A percentile compares a stretch with the other conserved stretches of the same genome.
Conservation (phyloP, 2,797 vertebrate genomes). For the Heteromormyrus szaboi region DNA sequence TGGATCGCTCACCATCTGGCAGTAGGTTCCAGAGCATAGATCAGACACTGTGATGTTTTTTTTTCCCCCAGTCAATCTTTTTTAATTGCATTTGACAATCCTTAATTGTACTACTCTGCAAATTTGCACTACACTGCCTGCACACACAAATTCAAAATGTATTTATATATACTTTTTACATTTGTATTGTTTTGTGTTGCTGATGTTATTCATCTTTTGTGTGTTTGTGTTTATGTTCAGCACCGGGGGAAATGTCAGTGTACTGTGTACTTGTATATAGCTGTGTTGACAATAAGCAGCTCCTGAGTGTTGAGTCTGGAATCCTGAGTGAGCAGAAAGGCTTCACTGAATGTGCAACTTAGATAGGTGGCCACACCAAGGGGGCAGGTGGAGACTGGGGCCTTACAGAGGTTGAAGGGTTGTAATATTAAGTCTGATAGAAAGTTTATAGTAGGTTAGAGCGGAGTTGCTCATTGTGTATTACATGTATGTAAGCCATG, state of each 20-base stretch:
- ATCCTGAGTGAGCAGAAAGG: not conserved
- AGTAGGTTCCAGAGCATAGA: not conserved
- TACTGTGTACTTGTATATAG: not conserved
- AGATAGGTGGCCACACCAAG: not conserved
- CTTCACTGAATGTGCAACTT: not conserved
- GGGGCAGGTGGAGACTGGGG: not conserved
- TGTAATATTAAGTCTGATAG: not conserved
- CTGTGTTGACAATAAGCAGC: not conserved
- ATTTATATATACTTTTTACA: not conserved
- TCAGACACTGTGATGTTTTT: not conserved
- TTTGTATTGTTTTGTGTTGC: not conserved
- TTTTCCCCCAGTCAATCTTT: not conserved
- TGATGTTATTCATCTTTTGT: not conserved
- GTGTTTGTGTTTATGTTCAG: not conserved
- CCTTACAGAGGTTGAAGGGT: not conserved
- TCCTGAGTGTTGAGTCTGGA: not conserved
- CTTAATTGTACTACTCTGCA: not conserved
- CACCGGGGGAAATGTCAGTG: not conserved
- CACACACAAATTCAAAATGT: not conserved
- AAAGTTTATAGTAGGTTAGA: not conserved
- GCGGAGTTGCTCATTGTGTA: not conserved
- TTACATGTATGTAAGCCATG: not conserved
- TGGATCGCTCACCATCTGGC: not conserved
- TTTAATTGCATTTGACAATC: not conserved
- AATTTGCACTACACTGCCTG: not conserved